Conservation (phyloP, 2,888 invertebrate species). For the Polydrusus pterygomalis region DNA sequence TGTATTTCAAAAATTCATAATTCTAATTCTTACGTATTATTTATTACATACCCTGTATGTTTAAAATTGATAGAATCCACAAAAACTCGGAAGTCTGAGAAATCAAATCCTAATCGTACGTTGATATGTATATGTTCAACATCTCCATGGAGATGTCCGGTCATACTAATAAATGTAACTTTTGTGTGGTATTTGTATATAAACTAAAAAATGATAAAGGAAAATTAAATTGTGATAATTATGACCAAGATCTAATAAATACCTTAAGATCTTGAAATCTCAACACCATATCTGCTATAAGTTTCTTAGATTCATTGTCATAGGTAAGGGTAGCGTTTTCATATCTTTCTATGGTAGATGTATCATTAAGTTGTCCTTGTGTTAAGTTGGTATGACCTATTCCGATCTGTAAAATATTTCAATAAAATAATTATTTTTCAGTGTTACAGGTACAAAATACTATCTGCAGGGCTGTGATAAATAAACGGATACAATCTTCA, state of each 20-base stretch:
- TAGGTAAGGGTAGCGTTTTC: constrained; percentile 70
- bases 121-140: constrained; percentile 64
- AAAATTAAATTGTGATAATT: background rate
- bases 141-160: constrained; percentile 71
- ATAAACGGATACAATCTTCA: no score
- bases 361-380: constrained; percentile 73
- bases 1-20: no score
- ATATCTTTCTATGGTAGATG: constrained; percentile 72
- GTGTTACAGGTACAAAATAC: background rate
- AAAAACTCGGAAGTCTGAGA: constrained; percentile 53
- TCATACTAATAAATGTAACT: constrained; percentile 75
- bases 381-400: constrained; percentile 63
- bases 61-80: constrained; percentile 61
- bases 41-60: constrained; percentile 61
- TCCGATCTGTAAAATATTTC: constrained; percentile 35
- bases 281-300: constrained; percentile 38
- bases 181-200: constrained; percentile 73
- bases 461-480: no score
- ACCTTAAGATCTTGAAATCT: constrained; percentile 44
- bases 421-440: background rate
- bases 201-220: constrained; percentile 71
- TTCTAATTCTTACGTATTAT: no score
- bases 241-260: background rate
- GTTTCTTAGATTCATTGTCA: constrained; percentile 42
- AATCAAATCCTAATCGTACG: constrained; percentile 60